Conservation (phyloP, 2,797 vertebrate species). For the Nyctibius grandis region DNA sequence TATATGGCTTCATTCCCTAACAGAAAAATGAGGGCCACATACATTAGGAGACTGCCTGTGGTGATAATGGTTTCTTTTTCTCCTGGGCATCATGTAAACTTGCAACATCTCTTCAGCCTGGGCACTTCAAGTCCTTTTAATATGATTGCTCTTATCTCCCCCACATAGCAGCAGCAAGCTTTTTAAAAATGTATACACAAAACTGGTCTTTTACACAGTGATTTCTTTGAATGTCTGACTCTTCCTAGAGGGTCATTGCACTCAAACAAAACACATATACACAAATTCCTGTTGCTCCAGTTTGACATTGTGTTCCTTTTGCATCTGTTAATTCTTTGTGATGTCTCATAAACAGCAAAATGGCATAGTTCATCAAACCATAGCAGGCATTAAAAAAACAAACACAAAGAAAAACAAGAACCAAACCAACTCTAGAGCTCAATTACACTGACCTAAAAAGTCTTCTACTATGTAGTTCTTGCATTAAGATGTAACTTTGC, state of each 20-base stretch:
- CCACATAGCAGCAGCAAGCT: not conserved
- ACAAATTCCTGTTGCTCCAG: not conserved
- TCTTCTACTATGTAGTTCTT: conserved; percentile 61
- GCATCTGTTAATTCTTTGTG: not conserved
- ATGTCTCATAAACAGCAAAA: conserved; percentile 9
- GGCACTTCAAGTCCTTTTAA: not conserved
- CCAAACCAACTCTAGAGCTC: not conserved
- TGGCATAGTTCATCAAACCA: conserved; percentile 48
- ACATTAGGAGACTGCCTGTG: not conserved
- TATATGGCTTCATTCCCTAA: not conserved
- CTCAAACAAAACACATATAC: not conserved
- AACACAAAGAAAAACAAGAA: not conserved
- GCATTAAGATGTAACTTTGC: conserved; percentile 67
- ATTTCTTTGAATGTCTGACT: not conserved
- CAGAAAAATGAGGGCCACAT: not conserved
- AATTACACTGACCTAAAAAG: conserved; percentile 71
- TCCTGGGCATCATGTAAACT: not conserved
- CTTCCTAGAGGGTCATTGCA: not conserved
- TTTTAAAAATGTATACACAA: not conserved
- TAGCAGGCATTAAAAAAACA: conserved; percentile 40
- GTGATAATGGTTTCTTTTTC: not conserved
- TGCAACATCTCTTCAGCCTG: not conserved
- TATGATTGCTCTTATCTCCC: not conserved
- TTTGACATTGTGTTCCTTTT: not conserved
- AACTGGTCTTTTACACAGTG: not conserved